Evolutionary conservation across 2,797 vertebrate genomes (phyloP).

Genomic region (Melopsittacus undulatus): DNA sequence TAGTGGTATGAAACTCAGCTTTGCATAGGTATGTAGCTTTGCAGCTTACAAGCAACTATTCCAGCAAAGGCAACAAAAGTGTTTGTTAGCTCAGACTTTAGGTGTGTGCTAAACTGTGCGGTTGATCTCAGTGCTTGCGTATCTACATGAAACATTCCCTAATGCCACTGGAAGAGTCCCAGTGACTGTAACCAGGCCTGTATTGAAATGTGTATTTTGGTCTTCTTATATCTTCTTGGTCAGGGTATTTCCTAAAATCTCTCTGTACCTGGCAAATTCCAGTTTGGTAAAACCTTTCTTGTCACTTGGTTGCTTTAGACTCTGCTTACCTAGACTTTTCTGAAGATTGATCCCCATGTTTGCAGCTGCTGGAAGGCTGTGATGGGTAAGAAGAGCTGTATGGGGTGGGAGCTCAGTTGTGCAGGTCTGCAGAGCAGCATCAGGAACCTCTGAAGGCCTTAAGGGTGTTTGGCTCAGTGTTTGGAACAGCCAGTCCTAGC

Average conservation of each 20-base stretch:
- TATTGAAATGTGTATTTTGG: neutral
- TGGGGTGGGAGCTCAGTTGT: neutral
- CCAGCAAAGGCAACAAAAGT: neutral
- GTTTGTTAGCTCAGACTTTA: neutral
- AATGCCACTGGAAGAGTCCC: neutral
- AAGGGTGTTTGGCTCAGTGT: neutral
- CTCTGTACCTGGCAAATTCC: neutral
- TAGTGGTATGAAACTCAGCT: neutral
- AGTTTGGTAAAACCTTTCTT: neutral
- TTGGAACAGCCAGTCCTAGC: neutral
- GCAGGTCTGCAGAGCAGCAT: neutral
- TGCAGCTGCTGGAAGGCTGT: neutral
- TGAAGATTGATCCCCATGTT: neutral
- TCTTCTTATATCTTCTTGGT: neutral
- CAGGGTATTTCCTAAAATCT: neutral
- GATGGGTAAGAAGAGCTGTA: neutral
- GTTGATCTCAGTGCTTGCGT: neutral
- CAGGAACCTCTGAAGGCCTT: neutral
- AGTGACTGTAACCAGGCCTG: neutral
- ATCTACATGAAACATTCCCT: neutral
- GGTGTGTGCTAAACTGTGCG: rapidly evolving
- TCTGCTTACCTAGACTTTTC: neutral
- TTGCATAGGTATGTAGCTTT: neutral
- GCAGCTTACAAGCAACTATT: neutral
- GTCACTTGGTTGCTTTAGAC: neutral